These are phyloP conservation scores for Perognathus longimembris DNA, from an alignment of 2,113 vertebrate genomes.

Conservation along the genomic window DNA sequence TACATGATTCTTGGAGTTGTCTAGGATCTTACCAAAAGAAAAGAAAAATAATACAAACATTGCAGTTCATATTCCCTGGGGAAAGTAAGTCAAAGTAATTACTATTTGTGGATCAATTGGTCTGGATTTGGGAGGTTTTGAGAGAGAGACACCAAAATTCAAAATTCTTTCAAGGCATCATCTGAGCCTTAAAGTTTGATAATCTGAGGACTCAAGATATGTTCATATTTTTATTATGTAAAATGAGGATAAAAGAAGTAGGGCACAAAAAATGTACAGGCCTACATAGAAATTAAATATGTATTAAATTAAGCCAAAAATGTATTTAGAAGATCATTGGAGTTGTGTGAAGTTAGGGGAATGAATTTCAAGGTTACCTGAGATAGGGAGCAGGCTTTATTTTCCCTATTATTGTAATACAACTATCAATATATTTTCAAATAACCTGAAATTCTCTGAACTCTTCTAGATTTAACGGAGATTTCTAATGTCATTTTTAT, in stretches of 20 bases:
- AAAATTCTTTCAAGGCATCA: constrained; percentile 34
- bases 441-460: constrained; percentile 73
- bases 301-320: background rate
- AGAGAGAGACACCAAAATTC: background rate
- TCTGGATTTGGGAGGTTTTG: constrained; percentile 1
- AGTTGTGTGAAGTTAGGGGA: background rate
- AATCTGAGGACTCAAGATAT: background rate
- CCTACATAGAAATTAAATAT: constrained; percentile 34
- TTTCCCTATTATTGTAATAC: background rate
- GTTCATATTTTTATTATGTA: constrained; percentile 31
- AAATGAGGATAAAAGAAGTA: constrained; percentile 34
- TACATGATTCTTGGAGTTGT: background rate
- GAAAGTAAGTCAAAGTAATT: constrained; percentile 19
- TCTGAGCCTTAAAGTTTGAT: background rate
- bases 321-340: constrained; percentile 18
- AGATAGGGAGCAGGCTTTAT: constrained; percentile 26
- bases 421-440: constrained; percentile 53
- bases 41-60: background rate
- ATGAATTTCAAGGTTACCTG: constrained; percentile 11
- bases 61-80: background rate
- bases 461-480: constrained; percentile 57
- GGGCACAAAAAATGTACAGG: background rate
- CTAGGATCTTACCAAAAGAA: constrained; percentile 6
- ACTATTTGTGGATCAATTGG: constrained; percentile 1
- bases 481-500: constrained; percentile 77